These are phyloP conservation scores for Danio albolineatus DNA, from an alignment of 2,797 vertebrate species.

Conservation along the genomic window DNA sequence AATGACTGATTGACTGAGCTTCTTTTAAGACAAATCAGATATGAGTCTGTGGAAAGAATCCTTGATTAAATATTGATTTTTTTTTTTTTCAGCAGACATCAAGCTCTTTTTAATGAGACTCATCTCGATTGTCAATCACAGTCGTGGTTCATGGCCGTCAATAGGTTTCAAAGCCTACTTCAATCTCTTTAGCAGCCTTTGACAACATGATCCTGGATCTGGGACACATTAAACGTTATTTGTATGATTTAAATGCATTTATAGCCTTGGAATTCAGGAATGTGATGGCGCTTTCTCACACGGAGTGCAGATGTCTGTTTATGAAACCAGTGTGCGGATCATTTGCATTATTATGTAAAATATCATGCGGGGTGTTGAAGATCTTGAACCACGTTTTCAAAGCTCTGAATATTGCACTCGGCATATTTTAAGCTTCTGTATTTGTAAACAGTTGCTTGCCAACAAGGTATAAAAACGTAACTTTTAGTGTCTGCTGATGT, in stretches of 20 bases:
- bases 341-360: constrained; percentile 36
- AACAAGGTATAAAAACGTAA: constrained; percentile 8
- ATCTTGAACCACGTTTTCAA: background rate
- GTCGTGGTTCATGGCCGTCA: background rate
- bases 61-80: constrained; percentile 60
- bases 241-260: constrained; percentile 33
- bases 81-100: constrained; percentile 31
- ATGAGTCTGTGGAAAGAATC: constrained; percentile 43
- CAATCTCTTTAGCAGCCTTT: constrained; percentile 26
- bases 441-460: background rate
- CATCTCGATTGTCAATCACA: constrained; percentile 59
- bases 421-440: background rate
- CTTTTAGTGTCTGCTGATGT: background rate
- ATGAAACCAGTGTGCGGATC: constrained; percentile 25
- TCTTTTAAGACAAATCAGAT: constrained; percentile 41
- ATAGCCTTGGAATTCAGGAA: constrained; percentile 14
- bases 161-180: constrained; percentile 10
- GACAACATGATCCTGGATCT: constrained; percentile 36
- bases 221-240: constrained; percentile 28
- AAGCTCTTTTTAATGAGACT: constrained; percentile 57
- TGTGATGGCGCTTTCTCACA: constrained; percentile 17
- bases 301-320: constrained; percentile 38
- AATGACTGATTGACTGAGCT: constrained; percentile 46
- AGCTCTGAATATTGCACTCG: constrained; percentile 18
- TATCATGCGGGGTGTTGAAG: constrained; percentile 11